Conservation (phyloP, 2,797 vertebrate genomes). For the Agapornis canus region DNA sequence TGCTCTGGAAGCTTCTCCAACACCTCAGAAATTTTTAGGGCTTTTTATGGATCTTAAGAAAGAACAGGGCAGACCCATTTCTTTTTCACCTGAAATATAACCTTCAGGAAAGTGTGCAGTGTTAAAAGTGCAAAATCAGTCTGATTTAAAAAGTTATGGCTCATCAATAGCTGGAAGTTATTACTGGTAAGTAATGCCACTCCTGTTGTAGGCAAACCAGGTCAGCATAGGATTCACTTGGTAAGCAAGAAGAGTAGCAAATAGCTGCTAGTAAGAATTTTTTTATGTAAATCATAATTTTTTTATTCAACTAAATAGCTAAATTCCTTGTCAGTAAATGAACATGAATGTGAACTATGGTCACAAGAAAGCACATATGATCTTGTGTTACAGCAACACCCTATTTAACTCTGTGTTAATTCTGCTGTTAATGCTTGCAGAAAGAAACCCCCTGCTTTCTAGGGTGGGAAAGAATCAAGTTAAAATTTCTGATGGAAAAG, state of each 20-base stretch:
- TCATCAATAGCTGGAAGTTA: neutral
- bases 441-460: neutral
- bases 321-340: neutral
- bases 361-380: neutral
- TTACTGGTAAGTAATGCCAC: neutral
- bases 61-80: neutral
- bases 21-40: neutral
- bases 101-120: neutral
- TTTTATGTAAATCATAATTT: neutral
- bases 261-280: neutral
- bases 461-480: neutral
- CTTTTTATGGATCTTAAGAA: neutral
- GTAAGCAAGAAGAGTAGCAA: neutral
- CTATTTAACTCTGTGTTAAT: neutral
- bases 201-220: neutral
- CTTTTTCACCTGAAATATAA: neutral
- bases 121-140: neutral
- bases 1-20: neutral
- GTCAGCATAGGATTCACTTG: neutral
- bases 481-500: neutral
- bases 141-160: neutral
- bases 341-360: neutral
- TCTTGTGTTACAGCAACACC: neutral
- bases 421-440: neutral
- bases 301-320: neutral